These are phyloP conservation scores for Takifugu bimaculatus DNA, from an alignment of 2,113 vertebrate species.

Conservation along the genomic window DNA sequence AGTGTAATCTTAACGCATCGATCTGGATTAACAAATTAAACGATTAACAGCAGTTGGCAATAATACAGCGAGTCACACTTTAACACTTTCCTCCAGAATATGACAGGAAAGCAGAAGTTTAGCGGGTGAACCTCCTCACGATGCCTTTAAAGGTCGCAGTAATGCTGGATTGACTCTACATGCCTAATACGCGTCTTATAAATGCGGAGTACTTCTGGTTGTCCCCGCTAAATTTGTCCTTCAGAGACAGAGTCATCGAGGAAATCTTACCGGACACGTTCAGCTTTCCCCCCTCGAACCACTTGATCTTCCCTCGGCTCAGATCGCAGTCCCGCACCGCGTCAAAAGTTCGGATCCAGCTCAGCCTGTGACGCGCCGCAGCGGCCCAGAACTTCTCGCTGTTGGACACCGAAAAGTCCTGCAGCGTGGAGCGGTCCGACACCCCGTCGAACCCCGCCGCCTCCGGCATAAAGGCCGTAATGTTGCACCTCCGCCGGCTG, in stretches of 20 bases:
- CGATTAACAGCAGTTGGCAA: no score
- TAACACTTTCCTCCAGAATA: no score
- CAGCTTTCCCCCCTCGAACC: conserved; percentile 62
- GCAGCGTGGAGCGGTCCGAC: conserved; percentile 62
- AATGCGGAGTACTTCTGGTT: no score
- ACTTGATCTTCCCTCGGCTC: conserved; percentile 45
- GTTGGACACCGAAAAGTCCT: conserved; percentile 68
- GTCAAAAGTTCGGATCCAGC: conserved; percentile 74
- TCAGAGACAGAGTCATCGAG: no score
- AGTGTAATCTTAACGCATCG: no score
- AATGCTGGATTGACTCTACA: no score
- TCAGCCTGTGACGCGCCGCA: conserved; percentile 66
- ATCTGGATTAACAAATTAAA: no score
- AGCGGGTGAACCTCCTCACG: no score
- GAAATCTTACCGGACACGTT: conserved; percentile 61
- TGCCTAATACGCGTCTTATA: no score
- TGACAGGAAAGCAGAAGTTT: no score
- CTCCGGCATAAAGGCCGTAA: conserved; percentile 76
- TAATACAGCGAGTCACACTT: no score
- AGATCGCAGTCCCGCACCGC: conserved; percentile 73
- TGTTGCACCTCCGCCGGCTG: conserved; percentile 28
- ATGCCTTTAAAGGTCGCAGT: no score
- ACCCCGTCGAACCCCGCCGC: conserved; percentile 54
- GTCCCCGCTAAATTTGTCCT: not conserved
- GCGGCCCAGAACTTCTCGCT: conserved; percentile 73